A percentile compares a stretch with the other conserved stretches of the same genome.
These are phyloP conservation scores for Chaetodon trifasciatus DNA, from an alignment of 2,797 vertebrate species.

Conservation along the genomic window DNA sequence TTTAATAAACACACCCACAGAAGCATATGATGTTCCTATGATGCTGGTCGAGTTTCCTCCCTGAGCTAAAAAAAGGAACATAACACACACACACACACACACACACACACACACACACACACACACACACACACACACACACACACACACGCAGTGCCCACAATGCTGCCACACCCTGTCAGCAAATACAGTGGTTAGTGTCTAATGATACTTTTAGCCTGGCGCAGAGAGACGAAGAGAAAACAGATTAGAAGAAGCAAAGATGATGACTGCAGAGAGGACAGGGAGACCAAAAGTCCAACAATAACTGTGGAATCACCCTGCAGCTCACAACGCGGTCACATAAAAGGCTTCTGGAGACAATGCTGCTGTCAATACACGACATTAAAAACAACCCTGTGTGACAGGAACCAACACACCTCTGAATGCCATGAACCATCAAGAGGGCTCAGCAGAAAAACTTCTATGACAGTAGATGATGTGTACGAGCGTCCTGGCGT, in stretches of 20 bases:
- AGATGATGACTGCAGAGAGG: background rate
- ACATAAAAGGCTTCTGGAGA: background rate
- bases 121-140: constrained; percentile 33
- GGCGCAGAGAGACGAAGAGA: constrained; percentile 2
- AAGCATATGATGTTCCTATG: constrained; percentile 48
- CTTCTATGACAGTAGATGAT: too few relatives aligned
- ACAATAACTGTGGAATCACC: background rate
- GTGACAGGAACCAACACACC: too few relatives aligned
- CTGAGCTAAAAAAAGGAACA: constrained; percentile 69
- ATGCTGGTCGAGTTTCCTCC: constrained; percentile 57
- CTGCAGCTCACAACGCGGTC: background rate
- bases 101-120: constrained; percentile 26
- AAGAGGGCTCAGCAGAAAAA: too few relatives aligned
- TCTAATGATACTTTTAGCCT: constrained; percentile 62
- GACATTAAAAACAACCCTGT: too few relatives aligned
- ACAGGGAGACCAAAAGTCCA: background rate
- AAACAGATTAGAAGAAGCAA: background rate
- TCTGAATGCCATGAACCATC: too few relatives aligned
- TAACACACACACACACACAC: constrained; percentile 4
- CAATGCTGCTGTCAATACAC: too few relatives aligned
- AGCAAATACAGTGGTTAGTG: constrained; percentile 68
- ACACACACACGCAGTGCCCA: constrained; percentile 44
- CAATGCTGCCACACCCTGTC: constrained; percentile 77
- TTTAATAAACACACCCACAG: constrained; percentile 50
- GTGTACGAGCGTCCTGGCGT: too few relatives aligned